These are phyloP conservation scores for Protodeltote pygarga DNA, from an alignment of 2,888 invertebrate species.

Conservation along the genomic window DNA sequence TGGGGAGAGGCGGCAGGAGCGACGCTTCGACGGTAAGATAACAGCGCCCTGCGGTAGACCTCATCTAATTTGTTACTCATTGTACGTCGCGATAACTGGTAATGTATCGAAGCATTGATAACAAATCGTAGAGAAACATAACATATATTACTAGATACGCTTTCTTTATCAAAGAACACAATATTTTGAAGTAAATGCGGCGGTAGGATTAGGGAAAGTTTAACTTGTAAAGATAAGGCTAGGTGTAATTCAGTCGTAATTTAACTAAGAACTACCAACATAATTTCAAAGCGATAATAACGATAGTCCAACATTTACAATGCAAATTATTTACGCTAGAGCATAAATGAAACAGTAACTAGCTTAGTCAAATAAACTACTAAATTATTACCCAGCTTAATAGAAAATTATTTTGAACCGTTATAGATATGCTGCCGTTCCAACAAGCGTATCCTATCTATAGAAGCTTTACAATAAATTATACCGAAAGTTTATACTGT, in stretches of 20 bases:
- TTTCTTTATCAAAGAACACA: neutral
- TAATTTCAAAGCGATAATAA: too few species aligned
- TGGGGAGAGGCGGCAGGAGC: conserved; percentile 56
- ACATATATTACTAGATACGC: conserved; percentile 34
- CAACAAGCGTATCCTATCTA: conserved; percentile 44
- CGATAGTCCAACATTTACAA: conserved; percentile 10
- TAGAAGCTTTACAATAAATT: conserved; percentile 49
- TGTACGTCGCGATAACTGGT: conserved; percentile 71
- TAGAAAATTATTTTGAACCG: conserved; percentile 24
- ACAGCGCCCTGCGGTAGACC: conserved; percentile 63
- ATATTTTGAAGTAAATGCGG: too few species aligned
- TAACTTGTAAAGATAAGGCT: too few species aligned
- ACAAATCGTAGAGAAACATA: conserved; percentile 43
- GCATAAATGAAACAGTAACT: conserved; percentile 11
- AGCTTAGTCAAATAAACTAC: conserved; percentile 7
- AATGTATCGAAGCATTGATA: conserved; percentile 57
- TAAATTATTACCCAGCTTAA: conserved; percentile 23
- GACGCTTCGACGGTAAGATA: conserved; percentile 61
- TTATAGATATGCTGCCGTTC: conserved; percentile 41
- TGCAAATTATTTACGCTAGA: conserved; percentile 14
- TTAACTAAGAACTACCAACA: too few species aligned
- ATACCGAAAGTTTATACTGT: conserved; percentile 52
- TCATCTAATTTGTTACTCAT: conserved; percentile 78
- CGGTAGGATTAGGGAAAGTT: too few species aligned
- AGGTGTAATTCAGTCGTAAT: too few species aligned